These are phyloP conservation scores for Neoarius graeffei DNA, from an alignment of 2,113 vertebrate species.

Conservation along the genomic window DNA sequence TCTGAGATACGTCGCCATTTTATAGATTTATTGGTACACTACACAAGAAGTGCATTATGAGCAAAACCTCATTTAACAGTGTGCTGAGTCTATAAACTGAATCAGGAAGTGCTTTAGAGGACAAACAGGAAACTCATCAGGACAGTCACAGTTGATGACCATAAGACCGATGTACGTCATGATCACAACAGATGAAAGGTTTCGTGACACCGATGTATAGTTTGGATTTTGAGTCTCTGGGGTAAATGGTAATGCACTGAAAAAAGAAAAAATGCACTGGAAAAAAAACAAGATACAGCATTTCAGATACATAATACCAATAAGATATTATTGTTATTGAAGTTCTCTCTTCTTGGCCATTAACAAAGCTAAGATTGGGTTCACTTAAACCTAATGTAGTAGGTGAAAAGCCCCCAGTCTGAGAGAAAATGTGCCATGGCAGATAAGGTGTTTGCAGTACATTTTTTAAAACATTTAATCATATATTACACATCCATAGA, in stretches of 20 bases:
- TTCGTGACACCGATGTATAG: neutral
- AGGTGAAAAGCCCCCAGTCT: neutral
- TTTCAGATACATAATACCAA: neutral
- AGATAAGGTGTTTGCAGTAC: neutral
- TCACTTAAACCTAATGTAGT: neutral
- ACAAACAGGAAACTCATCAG: conserved; percentile 24
- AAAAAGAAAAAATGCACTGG: neutral
- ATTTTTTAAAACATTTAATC: neutral
- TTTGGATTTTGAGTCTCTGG: neutral
- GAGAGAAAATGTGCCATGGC: neutral
- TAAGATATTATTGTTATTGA: neutral
- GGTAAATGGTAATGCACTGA: neutral
- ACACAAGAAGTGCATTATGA: conserved; percentile 20
- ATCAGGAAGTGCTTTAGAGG: neutral
- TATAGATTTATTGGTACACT: neutral
- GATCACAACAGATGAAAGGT: neutral
- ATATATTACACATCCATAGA: neutral
- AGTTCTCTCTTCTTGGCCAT: neutral
- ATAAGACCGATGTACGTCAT: neutral
- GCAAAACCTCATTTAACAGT: neutral
- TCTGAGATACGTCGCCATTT: conserved; percentile 35
- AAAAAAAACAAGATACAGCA: neutral
- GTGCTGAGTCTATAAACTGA: conserved; percentile 2
- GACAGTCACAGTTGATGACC: neutral
- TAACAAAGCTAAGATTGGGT: neutral